Conservation (phyloP, 2,888 invertebrate genomes). For the Mamestra brassicae region DNA sequence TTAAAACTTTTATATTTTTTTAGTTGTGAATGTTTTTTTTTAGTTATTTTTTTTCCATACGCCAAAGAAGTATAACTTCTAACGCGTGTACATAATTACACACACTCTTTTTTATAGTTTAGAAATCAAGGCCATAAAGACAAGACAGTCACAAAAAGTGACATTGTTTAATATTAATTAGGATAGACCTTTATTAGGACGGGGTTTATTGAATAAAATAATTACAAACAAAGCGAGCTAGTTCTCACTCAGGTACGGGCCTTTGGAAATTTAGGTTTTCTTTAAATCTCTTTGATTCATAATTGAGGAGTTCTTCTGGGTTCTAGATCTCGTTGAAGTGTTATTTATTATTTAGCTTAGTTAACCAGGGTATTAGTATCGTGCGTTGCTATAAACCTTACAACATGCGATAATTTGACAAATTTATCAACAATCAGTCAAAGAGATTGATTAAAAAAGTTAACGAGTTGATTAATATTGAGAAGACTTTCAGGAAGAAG, state of each 20-base stretch:
- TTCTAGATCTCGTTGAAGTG: not conserved
- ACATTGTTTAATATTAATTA: not conserved
- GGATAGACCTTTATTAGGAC: too few relatives aligned
- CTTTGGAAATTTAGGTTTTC: not conserved
- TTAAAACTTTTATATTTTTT: too few relatives aligned
- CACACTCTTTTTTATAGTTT: too few relatives aligned
- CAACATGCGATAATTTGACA: conserved; percentile 28
- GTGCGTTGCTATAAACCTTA: conserved; percentile 19
- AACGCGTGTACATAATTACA: too few relatives aligned
- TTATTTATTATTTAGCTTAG: not conserved
- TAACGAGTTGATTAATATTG: not conserved
- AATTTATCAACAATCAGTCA: not conserved
- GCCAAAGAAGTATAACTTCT: too few relatives aligned
- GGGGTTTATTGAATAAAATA: not conserved
- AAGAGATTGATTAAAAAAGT: not conserved
- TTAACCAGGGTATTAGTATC: conserved; percentile 10
- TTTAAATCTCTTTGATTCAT: not conserved
- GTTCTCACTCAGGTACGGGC: not conserved
- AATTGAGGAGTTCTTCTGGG: not conserved
- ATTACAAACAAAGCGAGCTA: not conserved
- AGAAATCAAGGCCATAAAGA: too few relatives aligned
- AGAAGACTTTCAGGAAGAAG: conserved; percentile 18
- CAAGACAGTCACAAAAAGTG: not conserved
- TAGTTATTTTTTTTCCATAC: too few relatives aligned
- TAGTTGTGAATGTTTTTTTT: too few relatives aligned